Evolutionary conservation across 1,140 invertebrate species (phyloP).

Genomic region (Lethocerus indicus): DNA sequence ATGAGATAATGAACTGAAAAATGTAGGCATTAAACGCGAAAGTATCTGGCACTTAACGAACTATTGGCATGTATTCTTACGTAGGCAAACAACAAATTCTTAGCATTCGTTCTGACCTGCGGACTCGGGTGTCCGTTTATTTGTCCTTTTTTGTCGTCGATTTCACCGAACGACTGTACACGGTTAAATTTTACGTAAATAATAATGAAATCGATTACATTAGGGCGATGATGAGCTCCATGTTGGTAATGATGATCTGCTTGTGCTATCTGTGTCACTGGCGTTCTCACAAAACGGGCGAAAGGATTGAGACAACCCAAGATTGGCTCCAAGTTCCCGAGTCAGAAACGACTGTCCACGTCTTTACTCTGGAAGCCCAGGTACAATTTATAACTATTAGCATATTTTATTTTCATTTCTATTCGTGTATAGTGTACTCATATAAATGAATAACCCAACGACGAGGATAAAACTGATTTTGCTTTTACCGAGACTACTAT

Average conservation of each 20-base stretch:
- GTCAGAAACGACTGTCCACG: constrained; percentile 2
- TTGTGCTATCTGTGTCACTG: constrained; percentile 11
- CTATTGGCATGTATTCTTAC: too few relatives aligned
- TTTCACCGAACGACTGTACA: too few relatives aligned
- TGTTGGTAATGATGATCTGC: constrained; percentile 10
- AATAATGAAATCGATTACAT: background rate
- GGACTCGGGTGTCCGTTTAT: too few relatives aligned
- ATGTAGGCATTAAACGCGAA: too few relatives aligned
- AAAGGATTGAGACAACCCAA: background rate
- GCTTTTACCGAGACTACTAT: background rate
- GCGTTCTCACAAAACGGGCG: constrained; percentile 6
- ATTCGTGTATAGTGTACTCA: background rate
- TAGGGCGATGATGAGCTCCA: constrained; percentile 11
- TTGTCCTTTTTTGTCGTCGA: too few relatives aligned
- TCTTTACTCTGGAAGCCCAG: constrained; percentile 8
- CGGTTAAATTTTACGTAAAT: background rate
- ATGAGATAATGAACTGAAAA: too few relatives aligned
- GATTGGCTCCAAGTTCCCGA: constrained; percentile 8
- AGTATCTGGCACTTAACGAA: too few relatives aligned
- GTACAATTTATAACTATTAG: background rate
- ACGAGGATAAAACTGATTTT: background rate
- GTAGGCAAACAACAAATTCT: too few relatives aligned
- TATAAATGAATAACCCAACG: background rate
- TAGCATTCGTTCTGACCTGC: too few relatives aligned
- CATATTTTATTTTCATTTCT: background rate